Percentiles rank a stretch among this genome's conserved stretches.
Conservation (phyloP, 2,113 vertebrate genomes). For the Haliaeetus leucogaster region DNA sequence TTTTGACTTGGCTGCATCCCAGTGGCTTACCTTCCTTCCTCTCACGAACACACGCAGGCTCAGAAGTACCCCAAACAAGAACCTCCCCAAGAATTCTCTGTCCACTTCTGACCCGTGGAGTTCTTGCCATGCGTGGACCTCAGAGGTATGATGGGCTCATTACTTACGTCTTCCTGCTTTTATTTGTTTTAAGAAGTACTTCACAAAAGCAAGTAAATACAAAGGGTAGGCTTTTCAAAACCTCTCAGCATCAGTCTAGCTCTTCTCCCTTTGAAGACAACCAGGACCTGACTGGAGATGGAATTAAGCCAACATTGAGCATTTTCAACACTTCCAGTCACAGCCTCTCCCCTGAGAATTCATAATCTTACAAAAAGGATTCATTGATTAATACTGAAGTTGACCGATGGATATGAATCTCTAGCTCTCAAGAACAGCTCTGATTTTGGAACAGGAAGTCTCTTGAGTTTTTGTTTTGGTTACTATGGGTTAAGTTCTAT, state of each 20-base stretch:
- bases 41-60: not conserved
- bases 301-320: not conserved
- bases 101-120: not conserved
- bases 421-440: not conserved
- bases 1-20: not conserved
- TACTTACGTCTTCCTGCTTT: not conserved
- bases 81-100: not conserved
- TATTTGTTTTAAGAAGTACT: not conserved
- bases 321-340: not conserved
- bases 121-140: not conserved
- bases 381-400: not conserved
- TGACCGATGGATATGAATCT: not conserved
- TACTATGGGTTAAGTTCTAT: conserved; percentile 37
- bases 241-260: not conserved
- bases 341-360: not conserved
- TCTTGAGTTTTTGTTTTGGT: not conserved
- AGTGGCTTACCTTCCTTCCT: not conserved
- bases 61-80: not conserved
- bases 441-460: not conserved
- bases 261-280: not conserved
- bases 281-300: not conserved
- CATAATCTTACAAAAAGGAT: not conserved
- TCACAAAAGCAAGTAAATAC: not conserved
- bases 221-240: not conserved
- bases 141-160: not conserved